Evolutionary conservation across 2,797 vertebrate species (phyloP).

Genomic region (Prionace glauca): DNA sequence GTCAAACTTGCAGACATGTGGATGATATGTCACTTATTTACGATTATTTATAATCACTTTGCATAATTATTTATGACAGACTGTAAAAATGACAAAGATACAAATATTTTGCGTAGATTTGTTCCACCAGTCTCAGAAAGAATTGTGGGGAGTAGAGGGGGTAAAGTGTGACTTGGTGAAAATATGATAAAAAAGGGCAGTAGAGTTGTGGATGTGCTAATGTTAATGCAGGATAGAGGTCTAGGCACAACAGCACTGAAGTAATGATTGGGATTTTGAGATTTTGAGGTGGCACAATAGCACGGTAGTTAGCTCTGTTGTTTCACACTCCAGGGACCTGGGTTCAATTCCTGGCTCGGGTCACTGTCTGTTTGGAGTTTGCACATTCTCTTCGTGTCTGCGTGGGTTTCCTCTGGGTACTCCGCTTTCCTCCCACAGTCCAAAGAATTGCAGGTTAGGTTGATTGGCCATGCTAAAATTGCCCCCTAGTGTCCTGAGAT

Average conservation of each 20-base stretch:
- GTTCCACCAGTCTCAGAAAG: neutral
- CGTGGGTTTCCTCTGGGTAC: too few species aligned
- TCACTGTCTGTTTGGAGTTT: too few species aligned
- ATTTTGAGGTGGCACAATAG: too few species aligned
- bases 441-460: too few species aligned
- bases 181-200: neutral
- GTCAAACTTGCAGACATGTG: neutral
- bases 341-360: too few species aligned
- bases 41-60: neutral
- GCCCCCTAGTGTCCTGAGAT: too few species aligned
- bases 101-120: neutral
- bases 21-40: neutral
- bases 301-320: too few species aligned
- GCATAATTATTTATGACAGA: neutral
- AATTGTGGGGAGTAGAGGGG: neutral
- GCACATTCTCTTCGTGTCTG: too few species aligned
- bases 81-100: neutral
- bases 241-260: neutral
- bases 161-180: neutral
- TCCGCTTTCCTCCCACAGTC: too few species aligned
- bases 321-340: too few species aligned
- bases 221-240: neutral
- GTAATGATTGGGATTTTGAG: neutral
- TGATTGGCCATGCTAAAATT: too few species aligned
- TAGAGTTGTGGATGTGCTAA: neutral